Evolutionary conservation across 2,797 vertebrate genomes (phyloP).

Genomic region (Myotis myotis): DNA sequence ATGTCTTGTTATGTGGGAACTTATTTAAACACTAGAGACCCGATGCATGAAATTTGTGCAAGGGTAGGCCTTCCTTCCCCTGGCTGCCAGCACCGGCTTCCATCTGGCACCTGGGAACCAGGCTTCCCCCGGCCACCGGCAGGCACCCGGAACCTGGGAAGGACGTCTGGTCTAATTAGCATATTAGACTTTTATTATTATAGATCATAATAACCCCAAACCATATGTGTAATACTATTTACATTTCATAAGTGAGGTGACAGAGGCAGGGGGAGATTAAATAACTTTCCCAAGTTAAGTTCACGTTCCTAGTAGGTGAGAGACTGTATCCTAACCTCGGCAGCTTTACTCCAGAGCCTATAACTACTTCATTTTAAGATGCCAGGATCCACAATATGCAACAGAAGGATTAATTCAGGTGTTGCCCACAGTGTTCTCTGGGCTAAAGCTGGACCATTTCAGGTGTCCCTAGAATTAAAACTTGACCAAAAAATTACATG

Average conservation of each 20-base stretch:
- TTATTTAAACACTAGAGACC: not conserved
- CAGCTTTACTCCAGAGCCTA: not conserved
- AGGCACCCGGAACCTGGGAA: no score
- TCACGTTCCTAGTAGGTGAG: not conserved
- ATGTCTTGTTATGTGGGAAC: not conserved
- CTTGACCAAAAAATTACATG: not conserved
- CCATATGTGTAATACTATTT: not conserved
- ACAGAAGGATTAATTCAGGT: not conserved
- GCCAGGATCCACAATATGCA: not conserved
- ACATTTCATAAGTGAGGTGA: not conserved
- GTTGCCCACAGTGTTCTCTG: not conserved
- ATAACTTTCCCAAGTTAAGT: not conserved
- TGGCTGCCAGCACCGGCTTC: no score
- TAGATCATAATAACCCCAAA: not conserved
- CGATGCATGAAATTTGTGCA: no score
- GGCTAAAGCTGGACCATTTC: not conserved
- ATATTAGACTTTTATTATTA: no score
- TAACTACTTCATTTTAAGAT: not conserved
- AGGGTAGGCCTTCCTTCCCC: no score
- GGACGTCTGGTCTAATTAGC: no score
- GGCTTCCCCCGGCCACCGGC: no score
- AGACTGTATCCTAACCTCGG: not conserved
- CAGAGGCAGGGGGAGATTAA: not conserved
- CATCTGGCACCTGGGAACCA: no score
- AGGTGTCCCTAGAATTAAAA: not conserved